Evolutionary conservation across 2,797 vertebrate species (phyloP).

Genomic region (Stomatorhinus walkeri): DNA sequence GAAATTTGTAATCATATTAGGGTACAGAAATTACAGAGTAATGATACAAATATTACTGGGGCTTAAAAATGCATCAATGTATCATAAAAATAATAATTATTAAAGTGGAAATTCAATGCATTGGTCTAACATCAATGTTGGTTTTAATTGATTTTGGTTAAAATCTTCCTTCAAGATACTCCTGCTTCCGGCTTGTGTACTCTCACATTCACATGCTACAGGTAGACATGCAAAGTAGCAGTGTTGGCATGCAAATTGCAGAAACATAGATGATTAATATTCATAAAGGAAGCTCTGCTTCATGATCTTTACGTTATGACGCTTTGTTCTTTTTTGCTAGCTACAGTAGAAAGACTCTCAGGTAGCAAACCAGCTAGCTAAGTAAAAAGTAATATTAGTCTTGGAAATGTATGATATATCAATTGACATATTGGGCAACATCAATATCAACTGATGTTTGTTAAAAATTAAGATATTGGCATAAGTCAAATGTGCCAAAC

Average conservation of each 20-base stretch:
- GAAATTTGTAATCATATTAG: background rate
- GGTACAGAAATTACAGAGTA: background rate
- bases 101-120: background rate
- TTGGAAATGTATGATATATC: background rate
- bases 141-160: background rate
- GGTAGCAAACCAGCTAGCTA: background rate
- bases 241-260: background rate
- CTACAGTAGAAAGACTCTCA: too few species aligned
- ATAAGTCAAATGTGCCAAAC: background rate
- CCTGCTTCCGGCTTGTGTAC: background rate
- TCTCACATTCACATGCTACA: too few species aligned
- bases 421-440: background rate
- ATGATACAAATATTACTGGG: background rate
- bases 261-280: background rate
- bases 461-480: background rate
- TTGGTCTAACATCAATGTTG: background rate
- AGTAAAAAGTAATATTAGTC: background rate
- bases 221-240: background rate
- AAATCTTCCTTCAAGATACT: background rate
- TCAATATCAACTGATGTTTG: background rate
- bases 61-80: background rate
- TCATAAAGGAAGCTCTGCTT: background rate
- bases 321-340: background rate
- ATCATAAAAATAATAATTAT: background rate
- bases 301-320: background rate